phyloP scores from a whole-genome alignment of 1,140 invertebrate genomes.

The Eurosta solidaginis region DNA sequence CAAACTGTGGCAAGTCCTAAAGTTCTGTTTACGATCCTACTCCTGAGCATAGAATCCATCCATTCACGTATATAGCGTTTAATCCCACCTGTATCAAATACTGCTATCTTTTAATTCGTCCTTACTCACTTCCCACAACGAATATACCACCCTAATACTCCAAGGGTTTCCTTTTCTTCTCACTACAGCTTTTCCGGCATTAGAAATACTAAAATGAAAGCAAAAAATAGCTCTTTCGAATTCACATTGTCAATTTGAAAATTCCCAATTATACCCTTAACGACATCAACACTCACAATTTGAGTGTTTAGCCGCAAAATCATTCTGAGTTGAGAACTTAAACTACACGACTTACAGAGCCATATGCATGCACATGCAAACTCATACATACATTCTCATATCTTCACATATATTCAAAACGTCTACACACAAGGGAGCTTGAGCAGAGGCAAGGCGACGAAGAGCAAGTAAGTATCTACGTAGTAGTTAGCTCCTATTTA shows the following conservation, averaged over 20 bases:
- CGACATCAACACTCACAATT: not conserved
- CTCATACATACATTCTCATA: not conserved
- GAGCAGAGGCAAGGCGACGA: no score
- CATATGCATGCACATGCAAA: no score
- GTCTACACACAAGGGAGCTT: not conserved
- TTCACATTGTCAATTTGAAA: slow-evolving; percentile 26
- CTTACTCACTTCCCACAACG: no score
- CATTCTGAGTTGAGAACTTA: not conserved
- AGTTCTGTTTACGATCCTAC: no score
- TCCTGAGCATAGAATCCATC: no score
- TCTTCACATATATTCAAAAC: not conserved
- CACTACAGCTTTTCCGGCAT: not conserved
- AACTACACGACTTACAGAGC: not conserved
- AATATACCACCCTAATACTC: not conserved
- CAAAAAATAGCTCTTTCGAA: not conserved
- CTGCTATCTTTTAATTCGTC: no score
- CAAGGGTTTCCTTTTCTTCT: not conserved
- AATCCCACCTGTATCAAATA: no score
- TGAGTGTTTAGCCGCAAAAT: slow-evolving; percentile 1
- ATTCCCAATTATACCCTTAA: slow-evolving; percentile 21
- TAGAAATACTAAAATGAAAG: not conserved
- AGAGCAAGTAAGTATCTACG: no score
- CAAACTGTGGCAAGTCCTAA: no score
- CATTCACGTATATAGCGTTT: no score
- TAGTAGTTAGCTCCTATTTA: slow-evolving; percentile 12